Percentiles rank a stretch among this genome's conserved stretches.
Conservation (phyloP, 64 coral and sea anemone genomes). For the Dendronephthya gigantea region DNA sequence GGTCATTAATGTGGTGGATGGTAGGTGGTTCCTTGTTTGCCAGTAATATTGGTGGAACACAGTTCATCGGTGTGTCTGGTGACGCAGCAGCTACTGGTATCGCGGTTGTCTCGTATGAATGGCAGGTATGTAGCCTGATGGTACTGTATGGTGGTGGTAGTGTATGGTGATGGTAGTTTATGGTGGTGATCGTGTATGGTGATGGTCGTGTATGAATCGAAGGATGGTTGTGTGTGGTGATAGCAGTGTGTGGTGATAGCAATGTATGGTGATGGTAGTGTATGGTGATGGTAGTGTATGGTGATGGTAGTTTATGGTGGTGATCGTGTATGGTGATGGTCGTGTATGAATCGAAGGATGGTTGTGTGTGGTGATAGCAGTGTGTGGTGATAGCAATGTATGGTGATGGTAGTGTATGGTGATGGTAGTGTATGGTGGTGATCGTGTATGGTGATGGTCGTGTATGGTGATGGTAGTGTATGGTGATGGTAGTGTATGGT, state of each 20-base stretch:
- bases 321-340: slow-evolving; percentile 21
- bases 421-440: neutral
- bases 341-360: no score
- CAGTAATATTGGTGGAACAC: slow-evolving; percentile 81
- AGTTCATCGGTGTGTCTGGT: slow-evolving; percentile 68
- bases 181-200: neutral
- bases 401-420: neutral
- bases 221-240: slow-evolving; percentile 54
- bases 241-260: slow-evolving; percentile 35
- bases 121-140: slow-evolving; percentile 61
- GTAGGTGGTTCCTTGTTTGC: slow-evolving; percentile 72
- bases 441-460: slow-evolving; percentile 43
- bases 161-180: neutral
- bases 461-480: no score
- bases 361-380: slow-evolving; percentile 65
- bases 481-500: slow-evolving; percentile 26
- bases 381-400: neutral
- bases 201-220: slow-evolving; percentile 43
- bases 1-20: slow-evolving; percentile 89
- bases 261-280: neutral
- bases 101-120: slow-evolving; percentile 70
- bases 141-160: neutral
- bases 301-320: neutral
- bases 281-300: neutral
- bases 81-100: slow-evolving; percentile 72